A percentile compares a stretch with the other conserved stretches of the same genome.
Evolutionary conservation across 2,113 vertebrate species (phyloP).

Genomic region (Erpornis zantholeuca): DNA sequence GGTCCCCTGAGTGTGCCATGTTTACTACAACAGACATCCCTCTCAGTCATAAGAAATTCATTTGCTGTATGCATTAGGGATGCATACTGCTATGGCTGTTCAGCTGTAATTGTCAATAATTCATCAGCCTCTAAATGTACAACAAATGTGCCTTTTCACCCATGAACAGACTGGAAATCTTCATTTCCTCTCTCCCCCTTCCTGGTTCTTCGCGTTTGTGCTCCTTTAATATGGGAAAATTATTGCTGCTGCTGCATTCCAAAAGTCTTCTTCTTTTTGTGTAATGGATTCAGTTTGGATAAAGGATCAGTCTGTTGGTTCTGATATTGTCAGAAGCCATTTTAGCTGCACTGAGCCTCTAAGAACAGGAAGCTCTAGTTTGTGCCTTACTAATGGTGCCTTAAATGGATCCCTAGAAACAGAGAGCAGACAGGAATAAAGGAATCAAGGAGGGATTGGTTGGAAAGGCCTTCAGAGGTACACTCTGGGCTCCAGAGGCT

Average conservation of each 20-base stretch:
- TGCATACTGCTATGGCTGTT: background rate
- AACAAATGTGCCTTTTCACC: constrained; percentile 59
- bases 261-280: background rate
- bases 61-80: background rate
- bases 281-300: background rate
- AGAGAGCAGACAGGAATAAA: too few species aligned
- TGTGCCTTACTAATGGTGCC: background rate
- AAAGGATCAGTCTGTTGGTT: accelerated
- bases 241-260: background rate
- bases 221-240: background rate
- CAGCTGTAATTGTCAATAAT: constrained; percentile 62
- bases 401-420: too few species aligned
- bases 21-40: background rate
- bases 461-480: too few species aligned
- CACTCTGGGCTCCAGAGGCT: too few species aligned
- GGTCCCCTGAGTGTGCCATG: background rate
- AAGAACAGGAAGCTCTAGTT: background rate
- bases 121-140: constrained; percentile 57
- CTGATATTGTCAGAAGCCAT: background rate
- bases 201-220: background rate
- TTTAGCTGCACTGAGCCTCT: background rate
- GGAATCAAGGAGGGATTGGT: too few species aligned
- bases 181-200: background rate
- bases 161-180: background rate
- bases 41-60: constrained; percentile 31